Conservation (phyloP, 2,797 vertebrate species). For the Carduelis carduelis region DNA sequence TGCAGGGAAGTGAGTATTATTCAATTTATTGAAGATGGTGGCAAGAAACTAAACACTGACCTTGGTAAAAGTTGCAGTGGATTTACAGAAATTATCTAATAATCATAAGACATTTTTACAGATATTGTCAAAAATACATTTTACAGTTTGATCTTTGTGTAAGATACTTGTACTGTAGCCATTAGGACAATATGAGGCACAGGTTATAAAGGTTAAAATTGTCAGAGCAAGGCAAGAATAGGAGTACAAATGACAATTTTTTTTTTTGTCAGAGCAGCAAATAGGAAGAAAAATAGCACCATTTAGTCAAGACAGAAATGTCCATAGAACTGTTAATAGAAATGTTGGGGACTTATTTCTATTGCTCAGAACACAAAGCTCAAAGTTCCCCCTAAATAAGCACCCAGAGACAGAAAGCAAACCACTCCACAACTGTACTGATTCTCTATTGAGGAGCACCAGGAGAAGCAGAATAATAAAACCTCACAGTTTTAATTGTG, state of each 20-base stretch:
- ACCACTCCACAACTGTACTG: not conserved
- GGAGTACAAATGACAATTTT: not conserved
- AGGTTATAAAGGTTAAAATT: not conserved
- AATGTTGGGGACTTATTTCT: not conserved
- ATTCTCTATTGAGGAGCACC: not conserved
- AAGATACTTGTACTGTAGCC: not conserved
- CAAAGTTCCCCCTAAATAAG: not conserved
- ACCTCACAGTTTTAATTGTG: not conserved
- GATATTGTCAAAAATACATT: not conserved
- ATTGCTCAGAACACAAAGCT: not conserved
- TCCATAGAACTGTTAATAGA: not conserved
- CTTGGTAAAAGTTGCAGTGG: not conserved
- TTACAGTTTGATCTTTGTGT: not conserved
- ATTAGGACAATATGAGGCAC: not conserved
- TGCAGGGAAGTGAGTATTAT: not conserved
- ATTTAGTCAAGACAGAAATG: not conserved
- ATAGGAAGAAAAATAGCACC: not conserved
- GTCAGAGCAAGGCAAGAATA: not conserved
- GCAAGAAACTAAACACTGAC: not conserved
- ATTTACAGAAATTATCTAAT: not conserved
- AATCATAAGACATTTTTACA: not conserved
- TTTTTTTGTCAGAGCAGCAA: not conserved
- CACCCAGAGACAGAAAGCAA: not conserved
- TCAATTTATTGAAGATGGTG: not conserved
- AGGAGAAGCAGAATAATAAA: not conserved